These are phyloP conservation scores for Malurus melanocephalus DNA, from an alignment of 2,113 vertebrate species.

Conservation along the genomic window DNA sequence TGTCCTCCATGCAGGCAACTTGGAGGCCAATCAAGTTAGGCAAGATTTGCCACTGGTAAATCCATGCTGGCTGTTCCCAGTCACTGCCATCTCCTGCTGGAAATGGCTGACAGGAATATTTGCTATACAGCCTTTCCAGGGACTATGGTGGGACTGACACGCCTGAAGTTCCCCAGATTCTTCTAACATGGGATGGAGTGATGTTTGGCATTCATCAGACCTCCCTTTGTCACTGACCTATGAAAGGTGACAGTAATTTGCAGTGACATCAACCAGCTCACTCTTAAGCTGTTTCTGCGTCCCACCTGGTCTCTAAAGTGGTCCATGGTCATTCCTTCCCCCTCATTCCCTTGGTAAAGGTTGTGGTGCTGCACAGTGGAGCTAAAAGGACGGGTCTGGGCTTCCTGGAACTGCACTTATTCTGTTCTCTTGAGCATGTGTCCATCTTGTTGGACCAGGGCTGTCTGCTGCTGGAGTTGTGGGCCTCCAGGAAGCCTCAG, in stretches of 20 bases:
- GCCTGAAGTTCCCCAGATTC: neutral
- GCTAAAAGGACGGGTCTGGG: neutral
- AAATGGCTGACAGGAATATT: neutral
- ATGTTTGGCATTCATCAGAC: neutral
- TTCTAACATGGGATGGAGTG: neutral
- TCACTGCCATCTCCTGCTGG: neutral
- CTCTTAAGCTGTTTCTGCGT: neutral
- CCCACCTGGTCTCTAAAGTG: neutral
- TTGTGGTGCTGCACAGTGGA: neutral
- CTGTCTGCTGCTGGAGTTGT: neutral
- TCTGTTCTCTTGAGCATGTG: accelerated
- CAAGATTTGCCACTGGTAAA: neutral
- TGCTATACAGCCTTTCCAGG: neutral
- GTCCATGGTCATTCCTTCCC: neutral
- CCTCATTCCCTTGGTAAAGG: neutral
- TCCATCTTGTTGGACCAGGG: accelerated
- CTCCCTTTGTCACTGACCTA: neutral
- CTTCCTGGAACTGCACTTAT: neutral
- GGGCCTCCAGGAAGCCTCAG: neutral
- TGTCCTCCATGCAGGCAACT: neutral
- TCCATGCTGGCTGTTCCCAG: neutral
- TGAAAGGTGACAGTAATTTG: neutral
- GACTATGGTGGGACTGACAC: neutral
- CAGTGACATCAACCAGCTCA: neutral
- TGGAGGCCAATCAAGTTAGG: neutral